Conservation (phyloP, 2,797 vertebrate species). For the Pseudopleuronectes americanus region DNA sequence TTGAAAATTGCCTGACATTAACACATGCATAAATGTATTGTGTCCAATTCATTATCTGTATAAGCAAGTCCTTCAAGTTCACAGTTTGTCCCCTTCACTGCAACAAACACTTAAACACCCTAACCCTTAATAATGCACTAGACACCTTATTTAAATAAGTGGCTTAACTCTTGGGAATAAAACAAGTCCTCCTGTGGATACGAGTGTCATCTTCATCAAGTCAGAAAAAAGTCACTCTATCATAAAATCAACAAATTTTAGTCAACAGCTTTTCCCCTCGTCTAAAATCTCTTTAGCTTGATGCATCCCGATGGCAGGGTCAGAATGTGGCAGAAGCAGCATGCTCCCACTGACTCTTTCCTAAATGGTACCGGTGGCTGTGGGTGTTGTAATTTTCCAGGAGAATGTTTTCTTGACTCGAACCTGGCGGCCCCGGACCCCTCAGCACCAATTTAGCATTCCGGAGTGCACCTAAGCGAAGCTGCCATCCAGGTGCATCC, state of each 20-base stretch:
- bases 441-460: slow-evolving; percentile 17
- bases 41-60: background rate
- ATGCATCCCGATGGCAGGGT: too few relatives aligned
- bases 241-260: too few relatives aligned
- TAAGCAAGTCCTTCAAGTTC: background rate
- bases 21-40: background rate
- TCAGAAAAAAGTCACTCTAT: background rate
- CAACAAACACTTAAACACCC: background rate
- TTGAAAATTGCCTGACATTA: too few relatives aligned
- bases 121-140: background rate
- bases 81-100: background rate
- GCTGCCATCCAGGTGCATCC: slow-evolving; percentile 18
- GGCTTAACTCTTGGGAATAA: slow-evolving; percentile 23
- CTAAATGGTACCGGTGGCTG: too few relatives aligned
- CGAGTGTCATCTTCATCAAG: slow-evolving; percentile 17
- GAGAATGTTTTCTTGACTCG: too few relatives aligned
- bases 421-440: background rate
- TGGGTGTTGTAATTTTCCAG: too few relatives aligned
- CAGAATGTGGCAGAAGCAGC: too few relatives aligned
- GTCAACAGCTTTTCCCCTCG: too few relatives aligned
- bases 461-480: background rate
- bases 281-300: too few relatives aligned
- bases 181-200: slow-evolving; percentile 25
- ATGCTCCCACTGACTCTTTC: too few relatives aligned
- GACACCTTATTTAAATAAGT: slow-evolving; percentile 17